Conservation (phyloP, 2,113 vertebrate species). For the Drymodes brunneopygia region DNA sequence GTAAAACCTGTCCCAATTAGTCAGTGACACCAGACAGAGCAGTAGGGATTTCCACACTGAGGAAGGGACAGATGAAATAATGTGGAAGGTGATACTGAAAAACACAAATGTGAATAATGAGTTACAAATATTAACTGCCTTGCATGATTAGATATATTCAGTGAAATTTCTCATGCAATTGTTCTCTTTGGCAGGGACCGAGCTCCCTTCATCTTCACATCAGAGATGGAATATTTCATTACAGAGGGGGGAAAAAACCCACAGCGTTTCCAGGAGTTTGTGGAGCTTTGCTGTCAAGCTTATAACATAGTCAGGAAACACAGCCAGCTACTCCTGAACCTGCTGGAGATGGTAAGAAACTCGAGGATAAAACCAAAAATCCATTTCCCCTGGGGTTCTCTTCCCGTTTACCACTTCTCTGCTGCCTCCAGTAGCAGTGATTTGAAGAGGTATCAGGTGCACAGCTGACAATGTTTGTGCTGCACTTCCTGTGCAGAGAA, state of each 20-base stretch:
- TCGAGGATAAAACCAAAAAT: conserved; percentile 7
- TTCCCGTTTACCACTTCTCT: neutral
- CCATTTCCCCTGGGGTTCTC: neutral
- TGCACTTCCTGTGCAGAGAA: neutral
- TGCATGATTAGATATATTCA: neutral
- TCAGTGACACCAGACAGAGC: neutral
- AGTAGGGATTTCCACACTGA: neutral
- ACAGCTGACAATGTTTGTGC: neutral
- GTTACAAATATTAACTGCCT: neutral
- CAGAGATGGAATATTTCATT: conserved; percentile 92
- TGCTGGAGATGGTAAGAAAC: conserved; percentile 85
- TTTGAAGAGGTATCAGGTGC: neutral
- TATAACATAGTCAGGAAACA: conserved; percentile 83
- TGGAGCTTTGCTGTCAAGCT: conserved; percentile 87
- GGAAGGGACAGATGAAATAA: neutral
- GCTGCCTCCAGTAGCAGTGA: neutral
- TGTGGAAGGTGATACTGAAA: neutral
- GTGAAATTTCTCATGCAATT: neutral
- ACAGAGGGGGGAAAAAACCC: conserved; percentile 84
- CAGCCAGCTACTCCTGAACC: conserved; percentile 79
- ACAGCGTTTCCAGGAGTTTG: conserved; percentile 82
- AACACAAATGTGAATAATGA: neutral
- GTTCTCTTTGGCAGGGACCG: conserved; percentile 76
- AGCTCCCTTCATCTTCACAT: conserved; percentile 88
- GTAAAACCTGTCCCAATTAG: neutral